phyloP scores from a whole-genome alignment of 2,888 invertebrate species.

The Agonopterix subpropinquella region DNA sequence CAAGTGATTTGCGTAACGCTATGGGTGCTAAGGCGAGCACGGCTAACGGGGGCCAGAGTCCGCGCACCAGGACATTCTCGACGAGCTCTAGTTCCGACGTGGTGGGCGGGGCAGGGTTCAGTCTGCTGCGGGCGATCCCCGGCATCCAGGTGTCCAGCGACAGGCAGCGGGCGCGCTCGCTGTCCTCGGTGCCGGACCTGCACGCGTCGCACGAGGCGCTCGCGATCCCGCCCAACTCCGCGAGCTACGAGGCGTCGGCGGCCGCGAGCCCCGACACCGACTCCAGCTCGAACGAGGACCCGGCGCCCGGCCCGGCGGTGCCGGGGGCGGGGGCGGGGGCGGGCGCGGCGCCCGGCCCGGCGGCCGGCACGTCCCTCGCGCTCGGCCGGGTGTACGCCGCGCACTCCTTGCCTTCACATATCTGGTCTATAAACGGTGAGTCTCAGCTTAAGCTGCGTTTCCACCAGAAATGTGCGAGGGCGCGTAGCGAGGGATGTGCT shows the following conservation, averaged over 20 bases:
- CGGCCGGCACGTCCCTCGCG: constrained; percentile 68
- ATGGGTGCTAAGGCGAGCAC: constrained; percentile 93
- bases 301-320: constrained; percentile 38
- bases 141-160: constrained; percentile 85
- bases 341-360: constrained; percentile 42
- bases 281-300: constrained; percentile 79
- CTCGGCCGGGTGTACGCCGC: constrained; percentile 89
- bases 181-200: constrained; percentile 89
- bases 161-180: constrained; percentile 87
- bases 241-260: constrained; percentile 78
- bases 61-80: constrained; percentile 84
- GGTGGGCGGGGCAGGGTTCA: constrained; percentile 78
- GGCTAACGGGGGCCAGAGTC: constrained; percentile 84
- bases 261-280: constrained; percentile 81
- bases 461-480: too few relatives aligned
- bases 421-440: constrained; percentile 94
- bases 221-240: constrained; percentile 78
- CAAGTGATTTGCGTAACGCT: constrained; percentile 71
- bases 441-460: too few relatives aligned
- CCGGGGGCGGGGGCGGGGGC: constrained; percentile 51
- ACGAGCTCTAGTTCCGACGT: constrained; percentile 82
- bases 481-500: too few relatives aligned
- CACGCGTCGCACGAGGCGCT: constrained; percentile 76
- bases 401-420: constrained; percentile 92
- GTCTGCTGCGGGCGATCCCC: constrained; percentile 81